phyloP scores from a whole-genome alignment of 1,140 invertebrate genomes.

The Lordiphosa mommai region DNA sequence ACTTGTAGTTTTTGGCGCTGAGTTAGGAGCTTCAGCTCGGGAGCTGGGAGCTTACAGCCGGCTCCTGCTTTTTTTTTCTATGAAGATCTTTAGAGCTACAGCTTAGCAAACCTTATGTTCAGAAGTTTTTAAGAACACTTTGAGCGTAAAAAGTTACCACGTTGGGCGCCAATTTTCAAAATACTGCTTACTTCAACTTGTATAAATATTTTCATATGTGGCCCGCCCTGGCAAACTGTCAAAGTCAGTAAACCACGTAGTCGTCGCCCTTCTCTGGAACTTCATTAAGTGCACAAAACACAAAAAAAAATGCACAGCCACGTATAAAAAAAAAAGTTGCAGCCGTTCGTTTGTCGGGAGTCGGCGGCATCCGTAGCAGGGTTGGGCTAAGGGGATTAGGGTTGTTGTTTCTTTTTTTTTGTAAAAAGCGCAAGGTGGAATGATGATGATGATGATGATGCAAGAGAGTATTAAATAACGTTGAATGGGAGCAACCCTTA shows the following conservation, averaged over 20 bases:
- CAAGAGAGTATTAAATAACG: constrained; percentile 61
- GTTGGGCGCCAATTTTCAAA: background rate
- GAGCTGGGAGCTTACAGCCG: no score
- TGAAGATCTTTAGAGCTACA: no score
- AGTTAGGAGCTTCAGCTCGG: no score
- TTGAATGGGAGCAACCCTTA: constrained; percentile 45
- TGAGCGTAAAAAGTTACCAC: no score
- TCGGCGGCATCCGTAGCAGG: background rate
- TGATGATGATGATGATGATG: constrained; percentile 32
- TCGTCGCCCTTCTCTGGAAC: constrained; percentile 23
- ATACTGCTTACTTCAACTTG: background rate
- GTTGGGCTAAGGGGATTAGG: constrained; percentile 23
- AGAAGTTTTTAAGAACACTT: no score
- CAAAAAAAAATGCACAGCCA: constrained; percentile 16
- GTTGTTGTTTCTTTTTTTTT: constrained; percentile 12
- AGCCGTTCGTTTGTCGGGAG: constrained; percentile 18
- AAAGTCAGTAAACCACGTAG: constrained; percentile 40
- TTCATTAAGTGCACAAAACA: constrained; percentile 36
- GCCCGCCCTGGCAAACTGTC: constrained; percentile 47
- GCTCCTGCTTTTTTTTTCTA: no score
- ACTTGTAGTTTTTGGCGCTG: no score
- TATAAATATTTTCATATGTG: constrained; percentile 42
- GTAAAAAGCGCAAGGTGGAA: constrained; percentile 69
- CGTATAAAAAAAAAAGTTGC: constrained; percentile 21
- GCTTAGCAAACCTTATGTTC: no score